Evolutionary conservation across 2,113 vertebrate species (phyloP).

Genomic region (Noctilio leporinus): DNA sequence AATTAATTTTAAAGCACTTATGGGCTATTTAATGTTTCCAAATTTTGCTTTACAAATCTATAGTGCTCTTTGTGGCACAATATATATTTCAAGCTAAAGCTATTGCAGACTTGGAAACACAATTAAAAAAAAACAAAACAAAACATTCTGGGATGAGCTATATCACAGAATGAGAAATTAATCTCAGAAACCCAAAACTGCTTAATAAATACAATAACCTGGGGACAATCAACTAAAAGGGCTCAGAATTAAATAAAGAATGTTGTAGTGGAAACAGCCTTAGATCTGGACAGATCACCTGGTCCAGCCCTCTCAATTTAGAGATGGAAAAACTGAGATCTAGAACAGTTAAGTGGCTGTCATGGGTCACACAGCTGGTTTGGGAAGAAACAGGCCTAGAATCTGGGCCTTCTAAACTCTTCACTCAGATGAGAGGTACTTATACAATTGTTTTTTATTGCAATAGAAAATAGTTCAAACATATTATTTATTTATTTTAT

Average conservation of each 20-base stretch:
- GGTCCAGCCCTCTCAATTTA: neutral
- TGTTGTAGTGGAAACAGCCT: neutral
- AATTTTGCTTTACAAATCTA: constrained; percentile 74
- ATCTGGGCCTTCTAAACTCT: neutral
- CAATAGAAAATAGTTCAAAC: neutral
- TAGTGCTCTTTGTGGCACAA: constrained; percentile 69
- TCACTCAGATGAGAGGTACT: neutral
- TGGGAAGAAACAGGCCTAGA: neutral
- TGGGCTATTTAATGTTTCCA: constrained; percentile 69
- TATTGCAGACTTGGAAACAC: constrained; percentile 50
- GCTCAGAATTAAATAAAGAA: neutral
- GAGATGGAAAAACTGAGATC: neutral
- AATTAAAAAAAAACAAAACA: no score
- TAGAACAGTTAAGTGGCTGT: neutral
- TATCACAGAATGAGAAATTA: constrained; percentile 48
- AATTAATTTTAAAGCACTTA: constrained; percentile 80
- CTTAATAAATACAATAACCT: constrained; percentile 56
- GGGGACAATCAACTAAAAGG: constrained; percentile 1
- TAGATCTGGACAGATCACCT: neutral
- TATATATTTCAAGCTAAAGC: constrained; percentile 64
- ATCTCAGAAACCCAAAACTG: constrained; percentile 57
- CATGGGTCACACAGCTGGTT: neutral
- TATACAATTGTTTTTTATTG: neutral
- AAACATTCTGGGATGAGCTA: constrained; percentile 52
- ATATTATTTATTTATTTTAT: no score